Evolutionary conservation across 2,113 vertebrate genomes (phyloP), one percentile per base, ranked within the genome.

Genomic region (Ammodytes marinus): DNA sequence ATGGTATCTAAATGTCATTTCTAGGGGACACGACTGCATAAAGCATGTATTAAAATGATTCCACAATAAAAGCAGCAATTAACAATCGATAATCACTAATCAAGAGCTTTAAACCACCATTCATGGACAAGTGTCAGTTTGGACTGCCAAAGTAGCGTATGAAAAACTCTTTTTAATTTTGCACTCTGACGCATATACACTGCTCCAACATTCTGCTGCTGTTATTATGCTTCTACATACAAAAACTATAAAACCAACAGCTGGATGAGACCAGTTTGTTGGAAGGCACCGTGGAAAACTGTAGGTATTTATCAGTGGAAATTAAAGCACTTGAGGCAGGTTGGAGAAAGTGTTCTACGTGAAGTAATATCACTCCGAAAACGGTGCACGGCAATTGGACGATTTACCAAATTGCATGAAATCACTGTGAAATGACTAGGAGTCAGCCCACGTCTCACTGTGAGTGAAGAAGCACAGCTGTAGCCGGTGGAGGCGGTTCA

Each of bases 391-490:
- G 67, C 82, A 77, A 88, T 77, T 74, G 74, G 71, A 73, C 52
- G 65, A 91, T 83, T 89, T 67, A 67, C 68, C 58, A 85, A 89
- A 89, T 90, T 68, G 69, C 78, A 54, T 74, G 3, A 77, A 86
- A 89, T 89, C 57, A 74, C 58, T 35, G 11, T 53, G 74, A 85
- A 80, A 83, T 86, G 68, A 49, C 37, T 9, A 55, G 37, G 54
- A 85, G 39, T 39, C 70, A 43, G 65, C 78, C 64, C 27, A 19
- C 53, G 49, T 57, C 43, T 69, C 42, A 19, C n/a, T n/a, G 49
- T 42, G 70, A 64, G 79, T 1, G 46, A 35, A 50, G 72, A 57
- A 61, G 73, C 81, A 52, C 90, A 89, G 88, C 88, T 92, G 88
- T 69, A 59, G 72, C 72, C 63, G 82, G 73, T 43, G 76, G 19